Base-by-base conservation (phyloP, 2,888 invertebrate species). In the Cybosia mesomella region DNA sequence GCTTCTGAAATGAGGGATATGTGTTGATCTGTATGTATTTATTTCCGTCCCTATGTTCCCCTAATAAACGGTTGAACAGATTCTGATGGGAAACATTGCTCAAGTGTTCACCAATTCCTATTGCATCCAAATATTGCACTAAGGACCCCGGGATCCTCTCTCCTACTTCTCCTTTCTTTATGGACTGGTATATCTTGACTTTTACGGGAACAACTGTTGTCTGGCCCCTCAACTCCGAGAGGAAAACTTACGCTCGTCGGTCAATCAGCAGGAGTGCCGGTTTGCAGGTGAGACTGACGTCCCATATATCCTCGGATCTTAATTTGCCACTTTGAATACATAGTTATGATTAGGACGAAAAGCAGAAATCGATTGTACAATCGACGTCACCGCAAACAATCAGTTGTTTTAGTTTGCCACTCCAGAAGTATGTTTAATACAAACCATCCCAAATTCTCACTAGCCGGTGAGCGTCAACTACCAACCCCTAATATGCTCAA, bases 401-500 rank as follows among this genome's bases (percentile, higher is more conserved):
- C 13, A 15, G 15, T 1, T 4, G 15, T 39, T 39, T 39, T 15
- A 39, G 15, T 39, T 39, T 43, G 43, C 7, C 18, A 43, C 43
- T 39, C 15, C 7, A 39, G 15, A 39, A 18, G 18, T 43, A 18
- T 43, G 0, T 34, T 4, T 10, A 10, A 34, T 34, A 34, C 9
- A 36, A 36, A 36, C 1, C 10, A 8, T 9, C n/a, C n/a, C 0
- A 7, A n/a, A 43, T 49, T 49, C 18, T 8, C 49, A 49, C 18
- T 49, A n/a, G 2, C 18, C 18, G 5, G 28, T 58, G 32, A 57
- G 24, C 8, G 0, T 18, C 0, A 57, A 22, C 9, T 11, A 5
- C 7, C 63, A 36, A 21, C 53, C 63, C 36, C n/a, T 36, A 64
- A 57, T 11, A 1, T 62, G 57, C 3, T 28, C 11, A 64, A 28